A percentile compares a stretch with the other conserved stretches of the same genome.
Conservation (phyloP, 2,113 vertebrate genomes). For the Elachura formosa region DNA sequence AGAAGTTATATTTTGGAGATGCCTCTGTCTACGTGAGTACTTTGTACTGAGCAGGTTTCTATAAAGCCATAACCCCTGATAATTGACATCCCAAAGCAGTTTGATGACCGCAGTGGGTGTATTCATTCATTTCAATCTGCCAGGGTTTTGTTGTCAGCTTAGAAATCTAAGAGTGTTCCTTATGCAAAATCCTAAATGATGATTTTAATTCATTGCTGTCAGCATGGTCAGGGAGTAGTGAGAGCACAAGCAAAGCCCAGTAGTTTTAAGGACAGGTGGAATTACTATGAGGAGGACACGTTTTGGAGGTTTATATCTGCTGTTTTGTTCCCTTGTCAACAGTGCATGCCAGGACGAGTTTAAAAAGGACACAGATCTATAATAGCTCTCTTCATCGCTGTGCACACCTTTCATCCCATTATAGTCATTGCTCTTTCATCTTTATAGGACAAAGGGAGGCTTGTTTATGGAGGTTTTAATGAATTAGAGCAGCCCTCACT, state of each 20-base stretch:
- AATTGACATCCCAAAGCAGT: fast-evolving
- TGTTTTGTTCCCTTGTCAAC: constrained; percentile 59
- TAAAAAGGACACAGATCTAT: constrained; percentile 64
- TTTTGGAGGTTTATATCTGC: constrained; percentile 38
- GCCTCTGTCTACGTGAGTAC: background rate
- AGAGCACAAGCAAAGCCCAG: background rate
- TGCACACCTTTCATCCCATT: constrained; percentile 76
- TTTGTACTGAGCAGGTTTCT: background rate
- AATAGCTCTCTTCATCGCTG: constrained; percentile 66
- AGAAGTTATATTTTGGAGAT: background rate
- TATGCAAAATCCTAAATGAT: background rate
- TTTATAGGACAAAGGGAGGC: constrained; percentile 72
- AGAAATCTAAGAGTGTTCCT: background rate
- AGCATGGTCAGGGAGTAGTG: background rate
- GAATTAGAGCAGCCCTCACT: constrained; percentile 58
- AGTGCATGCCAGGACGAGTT: constrained; percentile 70
- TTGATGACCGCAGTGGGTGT: background rate
- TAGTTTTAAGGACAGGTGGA: constrained; percentile 23
- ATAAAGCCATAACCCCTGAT: background rate
- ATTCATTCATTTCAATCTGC: background rate
- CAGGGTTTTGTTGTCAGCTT: background rate
- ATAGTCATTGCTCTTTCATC: constrained; percentile 70
- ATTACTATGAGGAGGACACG: background rate
- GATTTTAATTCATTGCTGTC: background rate
- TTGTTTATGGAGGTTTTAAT: constrained; percentile 70